Evolutionary conservation across 2,797 vertebrate species (phyloP).

Genomic region (Ibycter americanus): DNA sequence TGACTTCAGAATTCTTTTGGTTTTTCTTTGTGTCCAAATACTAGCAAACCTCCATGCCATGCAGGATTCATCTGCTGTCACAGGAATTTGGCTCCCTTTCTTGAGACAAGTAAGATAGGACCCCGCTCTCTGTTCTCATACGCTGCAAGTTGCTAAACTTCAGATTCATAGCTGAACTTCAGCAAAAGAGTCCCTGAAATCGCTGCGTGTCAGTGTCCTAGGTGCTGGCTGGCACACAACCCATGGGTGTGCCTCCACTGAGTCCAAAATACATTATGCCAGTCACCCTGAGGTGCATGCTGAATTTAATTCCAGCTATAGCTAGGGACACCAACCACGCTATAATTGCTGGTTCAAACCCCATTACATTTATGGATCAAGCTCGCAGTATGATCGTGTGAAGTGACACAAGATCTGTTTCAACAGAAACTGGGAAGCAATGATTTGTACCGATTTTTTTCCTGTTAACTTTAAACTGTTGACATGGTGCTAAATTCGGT

Average conservation of each 20-base stretch:
- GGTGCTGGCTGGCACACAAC: neutral
- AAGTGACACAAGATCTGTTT: neutral
- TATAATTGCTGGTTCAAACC: neutral
- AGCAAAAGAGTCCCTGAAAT: neutral
- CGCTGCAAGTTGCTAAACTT: neutral
- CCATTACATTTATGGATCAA: neutral
- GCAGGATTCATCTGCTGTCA: neutral
- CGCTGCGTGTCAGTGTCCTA: accelerated
- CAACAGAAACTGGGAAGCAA: conserved; percentile 35
- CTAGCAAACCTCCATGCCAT: neutral
- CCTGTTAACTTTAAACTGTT: conserved; percentile 55
- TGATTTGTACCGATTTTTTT: conserved; percentile 26
- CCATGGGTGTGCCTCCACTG: neutral
- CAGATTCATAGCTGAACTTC: neutral
- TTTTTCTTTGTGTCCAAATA: neutral
- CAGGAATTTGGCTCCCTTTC: neutral
- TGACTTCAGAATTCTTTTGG: neutral
- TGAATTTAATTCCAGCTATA: neutral
- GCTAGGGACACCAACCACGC: neutral
- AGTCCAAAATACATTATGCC: neutral
- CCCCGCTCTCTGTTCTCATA: neutral
- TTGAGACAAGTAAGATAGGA: neutral
- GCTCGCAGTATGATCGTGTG: neutral
- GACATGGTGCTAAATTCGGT: conserved; percentile 64
- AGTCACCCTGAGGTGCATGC: neutral